These are phyloP conservation scores for Abrostola triplasia DNA, from an alignment of 2,888 invertebrate species.

Conservation along the genomic window DNA sequence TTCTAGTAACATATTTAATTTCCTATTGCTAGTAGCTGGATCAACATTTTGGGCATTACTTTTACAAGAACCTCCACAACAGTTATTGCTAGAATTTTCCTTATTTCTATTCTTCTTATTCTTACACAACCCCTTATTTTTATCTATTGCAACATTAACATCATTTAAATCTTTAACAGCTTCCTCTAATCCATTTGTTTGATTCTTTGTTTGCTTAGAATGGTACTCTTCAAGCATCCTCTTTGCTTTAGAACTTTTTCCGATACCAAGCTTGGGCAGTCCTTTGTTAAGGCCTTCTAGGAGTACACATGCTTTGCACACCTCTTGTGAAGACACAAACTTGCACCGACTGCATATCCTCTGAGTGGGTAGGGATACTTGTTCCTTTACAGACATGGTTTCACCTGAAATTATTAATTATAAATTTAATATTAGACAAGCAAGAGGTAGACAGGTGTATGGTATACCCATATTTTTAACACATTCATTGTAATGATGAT, in stretches of 20 bases:
- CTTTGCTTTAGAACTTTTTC: conserved; percentile 94
- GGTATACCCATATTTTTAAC: no score
- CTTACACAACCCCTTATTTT: conserved; percentile 56
- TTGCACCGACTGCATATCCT: conserved; percentile 95
- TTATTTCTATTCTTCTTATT: conserved; percentile 47
- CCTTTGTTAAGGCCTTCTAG: conserved; percentile 98
- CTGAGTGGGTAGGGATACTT: conserved; percentile 93
- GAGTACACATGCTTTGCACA: conserved; percentile 98
- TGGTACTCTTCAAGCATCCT: conserved; percentile 89
- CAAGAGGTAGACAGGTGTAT: background rate
- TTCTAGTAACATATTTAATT: conserved; percentile 69
- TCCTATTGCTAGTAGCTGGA: conserved; percentile 58
- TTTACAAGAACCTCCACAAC: conserved; percentile 64
- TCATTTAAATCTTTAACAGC: conserved; percentile 70
- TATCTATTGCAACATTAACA: conserved; percentile 46
- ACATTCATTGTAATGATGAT: no score
- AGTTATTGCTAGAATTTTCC: conserved; percentile 48
- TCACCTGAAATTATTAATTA: conserved; percentile 91
- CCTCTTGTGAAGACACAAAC: conserved; percentile 96
- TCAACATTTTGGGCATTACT: conserved; percentile 49
- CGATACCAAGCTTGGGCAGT: conserved; percentile 96
- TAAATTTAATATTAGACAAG: background rate
- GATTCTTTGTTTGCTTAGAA: conserved; percentile 62
- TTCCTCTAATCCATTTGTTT: conserved; percentile 48
- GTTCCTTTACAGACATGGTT: conserved; percentile 94